These are phyloP conservation scores for Ovis aries DNA, from an alignment of 2,113 vertebrate genomes.

Conservation along the genomic window ARS-UI_Ramb_v3.0 NC_056056.1:205754501-205755000, in stretches of 20 bases:
- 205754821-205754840: not conserved
- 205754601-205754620: not conserved
- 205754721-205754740: not conserved
- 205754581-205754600: not conserved
- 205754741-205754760: not conserved
- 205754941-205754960: not conserved
- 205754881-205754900: not conserved
- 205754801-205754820: not conserved
- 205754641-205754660: not conserved
- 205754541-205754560: not conserved
- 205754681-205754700: not conserved
- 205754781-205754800: not conserved
- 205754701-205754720: not conserved
- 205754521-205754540: not conserved
- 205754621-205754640: not conserved
- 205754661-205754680: not conserved
- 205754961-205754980: not conserved
- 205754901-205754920: not conserved
- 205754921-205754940: not conserved
- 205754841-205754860: not conserved
- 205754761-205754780: not conserved
- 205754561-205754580: not conserved
- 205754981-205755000: not conserved
- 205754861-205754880: not conserved
- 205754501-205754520: not conserved